Percentiles rank a stretch among this genome's conserved stretches.
phyloP scores from a whole-genome alignment of 2,888 invertebrate species.

The Cephus nigrinus region DNA sequence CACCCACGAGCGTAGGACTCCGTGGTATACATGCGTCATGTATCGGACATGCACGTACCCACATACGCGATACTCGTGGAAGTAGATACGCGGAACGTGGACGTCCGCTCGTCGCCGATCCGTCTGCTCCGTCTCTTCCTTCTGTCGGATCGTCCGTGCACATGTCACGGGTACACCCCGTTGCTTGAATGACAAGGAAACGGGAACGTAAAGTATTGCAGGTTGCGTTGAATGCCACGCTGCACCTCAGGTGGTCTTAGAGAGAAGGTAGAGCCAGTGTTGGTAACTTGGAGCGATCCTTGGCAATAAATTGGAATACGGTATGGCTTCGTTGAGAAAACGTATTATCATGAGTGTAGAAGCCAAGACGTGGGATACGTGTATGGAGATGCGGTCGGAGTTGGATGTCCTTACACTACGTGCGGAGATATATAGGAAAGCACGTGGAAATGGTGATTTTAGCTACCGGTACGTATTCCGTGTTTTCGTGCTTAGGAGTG shows the following conservation, averaged over 20 bases:
- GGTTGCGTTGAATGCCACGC: constrained; percentile 25
- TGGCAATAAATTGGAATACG: constrained; percentile 52
- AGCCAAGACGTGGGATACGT: neutral
- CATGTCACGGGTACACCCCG: constrained; percentile 4
- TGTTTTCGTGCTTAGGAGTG: neutral
- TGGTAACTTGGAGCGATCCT: constrained; percentile 24
- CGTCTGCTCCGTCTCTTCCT: constrained; percentile 33
- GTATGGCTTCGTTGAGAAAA: constrained; percentile 14
- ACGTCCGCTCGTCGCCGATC: constrained; percentile 31
- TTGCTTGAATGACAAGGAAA: constrained; percentile 32
- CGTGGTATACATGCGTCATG: neutral
- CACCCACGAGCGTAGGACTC: neutral
- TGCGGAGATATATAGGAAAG: neutral
- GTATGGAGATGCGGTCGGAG: neutral
- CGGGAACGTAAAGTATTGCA: constrained; percentile 40
- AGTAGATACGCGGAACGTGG: constrained; percentile 13
- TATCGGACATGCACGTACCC: neutral
- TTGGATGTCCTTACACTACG: neutral
- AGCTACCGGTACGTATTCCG: neutral
- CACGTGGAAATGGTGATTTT: neutral
- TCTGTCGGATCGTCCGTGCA: constrained; percentile 16
- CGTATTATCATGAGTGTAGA: neutral
- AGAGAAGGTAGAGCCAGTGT: neutral
- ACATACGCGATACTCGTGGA: constrained; percentile 7
- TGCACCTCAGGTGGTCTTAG: constrained; percentile 42